phyloP scores from a whole-genome alignment of 2,113 vertebrate species.

The Ameiurus melas region DNA sequence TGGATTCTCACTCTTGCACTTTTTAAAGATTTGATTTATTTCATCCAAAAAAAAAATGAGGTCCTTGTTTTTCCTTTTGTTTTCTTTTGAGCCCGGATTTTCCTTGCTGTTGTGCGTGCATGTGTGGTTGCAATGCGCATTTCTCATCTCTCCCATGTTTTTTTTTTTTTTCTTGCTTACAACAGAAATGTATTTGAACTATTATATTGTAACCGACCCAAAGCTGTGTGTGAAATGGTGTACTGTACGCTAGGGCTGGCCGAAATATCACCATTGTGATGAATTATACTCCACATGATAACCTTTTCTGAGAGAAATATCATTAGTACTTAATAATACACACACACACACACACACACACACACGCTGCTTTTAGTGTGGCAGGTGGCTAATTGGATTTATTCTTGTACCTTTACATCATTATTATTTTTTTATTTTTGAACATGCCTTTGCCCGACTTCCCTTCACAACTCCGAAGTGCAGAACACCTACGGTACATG shows the following conservation, averaged over 20 bases:
- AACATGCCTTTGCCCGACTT: background rate
- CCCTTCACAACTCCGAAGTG: background rate
- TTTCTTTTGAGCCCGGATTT: background rate
- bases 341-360: background rate
- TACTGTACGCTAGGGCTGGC: background rate
- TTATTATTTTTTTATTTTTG: background rate
- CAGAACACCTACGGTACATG: background rate
- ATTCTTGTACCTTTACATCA: background rate
- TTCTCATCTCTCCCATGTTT: background rate
- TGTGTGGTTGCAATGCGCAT: background rate
- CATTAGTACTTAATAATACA: background rate
- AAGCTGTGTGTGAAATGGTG: background rate
- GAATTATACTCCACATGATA: background rate
- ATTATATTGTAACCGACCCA: background rate
- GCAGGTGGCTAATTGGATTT: background rate
- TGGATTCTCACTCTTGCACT: constrained; percentile 1
- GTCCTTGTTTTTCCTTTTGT: background rate
- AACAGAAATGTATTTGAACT: background rate
- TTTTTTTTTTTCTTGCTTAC: too few relatives aligned
- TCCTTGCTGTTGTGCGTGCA: background rate
- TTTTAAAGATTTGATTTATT: background rate
- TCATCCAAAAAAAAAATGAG: background rate
- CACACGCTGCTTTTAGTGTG: background rate
- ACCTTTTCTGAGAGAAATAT: background rate
- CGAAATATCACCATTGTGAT: background rate